Percentiles rank a stretch among this genome's conserved stretches.
phyloP scores from a whole-genome alignment of 2,888 invertebrate species.

The Pterobdella sp. region DNA sequence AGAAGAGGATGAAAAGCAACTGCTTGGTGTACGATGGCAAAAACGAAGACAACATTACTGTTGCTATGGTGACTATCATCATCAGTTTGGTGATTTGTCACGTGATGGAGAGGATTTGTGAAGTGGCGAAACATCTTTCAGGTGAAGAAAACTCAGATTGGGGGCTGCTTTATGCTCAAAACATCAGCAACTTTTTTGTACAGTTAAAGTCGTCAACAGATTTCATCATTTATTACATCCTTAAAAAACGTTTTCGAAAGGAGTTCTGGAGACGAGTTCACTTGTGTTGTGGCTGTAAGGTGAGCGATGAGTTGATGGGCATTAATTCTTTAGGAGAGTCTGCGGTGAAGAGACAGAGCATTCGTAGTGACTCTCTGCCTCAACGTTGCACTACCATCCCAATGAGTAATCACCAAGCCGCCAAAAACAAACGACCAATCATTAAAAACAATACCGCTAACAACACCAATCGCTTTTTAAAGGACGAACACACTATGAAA shows the following conservation, averaged over 20 bases:
- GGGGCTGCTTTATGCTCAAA: constrained; percentile 23
- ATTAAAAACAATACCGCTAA: neutral
- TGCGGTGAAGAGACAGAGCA: neutral
- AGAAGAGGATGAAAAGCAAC: constrained; percentile 28
- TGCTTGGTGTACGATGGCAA: constrained; percentile 25
- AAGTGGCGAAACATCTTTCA: constrained; percentile 12
- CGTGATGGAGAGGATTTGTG: constrained; percentile 23
- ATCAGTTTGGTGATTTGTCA: constrained; percentile 23
- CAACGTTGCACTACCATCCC: neutral
- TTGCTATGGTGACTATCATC: constrained; percentile 32
- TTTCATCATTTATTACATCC: constrained; percentile 31
- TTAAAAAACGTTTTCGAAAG: constrained; percentile 26
- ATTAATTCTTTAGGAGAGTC: neutral
- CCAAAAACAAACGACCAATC: neutral
- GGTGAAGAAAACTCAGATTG: constrained; percentile 19
- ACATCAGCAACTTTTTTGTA: constrained; percentile 30
- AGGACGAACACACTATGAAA: too few species aligned
- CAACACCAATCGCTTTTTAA: neutral
- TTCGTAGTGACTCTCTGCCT: neutral
- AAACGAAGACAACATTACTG: constrained; percentile 33
- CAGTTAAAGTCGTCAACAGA: constrained; percentile 31
- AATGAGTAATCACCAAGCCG: neutral
- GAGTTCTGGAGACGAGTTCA: constrained; percentile 25
- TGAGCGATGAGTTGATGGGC: neutral
- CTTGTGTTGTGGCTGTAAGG: neutral